Conservation (phyloP, 1,140 invertebrate species). For the Bombus confusus region DNA sequence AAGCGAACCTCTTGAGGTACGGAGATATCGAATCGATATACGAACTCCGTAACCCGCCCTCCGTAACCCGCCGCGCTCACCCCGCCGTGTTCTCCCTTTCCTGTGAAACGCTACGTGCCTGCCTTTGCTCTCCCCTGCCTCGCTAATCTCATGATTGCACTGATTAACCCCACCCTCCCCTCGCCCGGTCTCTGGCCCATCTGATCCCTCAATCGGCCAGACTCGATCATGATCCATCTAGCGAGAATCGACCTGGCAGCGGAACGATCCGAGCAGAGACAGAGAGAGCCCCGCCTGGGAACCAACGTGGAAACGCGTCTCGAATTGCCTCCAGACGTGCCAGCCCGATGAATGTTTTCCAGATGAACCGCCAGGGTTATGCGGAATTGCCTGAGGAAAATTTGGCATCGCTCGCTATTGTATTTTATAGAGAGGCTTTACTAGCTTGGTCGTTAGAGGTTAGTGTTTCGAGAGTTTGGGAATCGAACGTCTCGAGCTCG, state of each 20-base stretch:
- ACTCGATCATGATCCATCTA: constrained; percentile 49
- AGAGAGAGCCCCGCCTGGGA: background rate
- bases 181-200: constrained; percentile 19
- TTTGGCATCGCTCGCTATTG: background rate
- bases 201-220: constrained; percentile 51
- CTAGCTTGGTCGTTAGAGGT: background rate
- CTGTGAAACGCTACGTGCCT: constrained; percentile 51
- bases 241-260: constrained; percentile 27
- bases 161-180: constrained; percentile 58
- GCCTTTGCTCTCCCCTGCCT: constrained; percentile 50
- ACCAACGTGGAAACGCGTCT: constrained; percentile 14
- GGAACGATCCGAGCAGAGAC: constrained; percentile 26
- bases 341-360: background rate
- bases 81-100: constrained; percentile 1
- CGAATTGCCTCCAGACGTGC: background rate
- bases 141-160: constrained; percentile 68
- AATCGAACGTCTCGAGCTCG: too few species aligned
- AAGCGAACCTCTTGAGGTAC: constrained; percentile 55
- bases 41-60: background rate
- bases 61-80: background rate
- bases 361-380: background rate
- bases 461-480: background rate
- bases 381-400: background rate
- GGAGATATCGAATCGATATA: constrained; percentile 64
- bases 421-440: background rate